Conservation (phyloP, 2,113 vertebrate species). For the Rhinogobius similis region DNA sequence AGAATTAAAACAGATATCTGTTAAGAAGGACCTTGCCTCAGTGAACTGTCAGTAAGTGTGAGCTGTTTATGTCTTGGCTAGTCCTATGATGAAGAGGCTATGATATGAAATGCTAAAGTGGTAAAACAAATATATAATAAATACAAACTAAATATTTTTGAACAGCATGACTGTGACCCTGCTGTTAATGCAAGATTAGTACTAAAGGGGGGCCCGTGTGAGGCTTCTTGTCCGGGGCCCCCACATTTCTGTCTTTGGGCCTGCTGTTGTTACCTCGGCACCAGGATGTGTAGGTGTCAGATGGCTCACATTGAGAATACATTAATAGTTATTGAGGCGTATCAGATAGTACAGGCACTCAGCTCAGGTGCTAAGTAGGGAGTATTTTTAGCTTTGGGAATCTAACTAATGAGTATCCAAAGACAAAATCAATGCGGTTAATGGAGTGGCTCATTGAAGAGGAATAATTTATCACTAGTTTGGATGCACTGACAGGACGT, state of each 20-base stretch:
- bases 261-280: background rate
- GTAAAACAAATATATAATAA: no score
- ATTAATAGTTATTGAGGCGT: slow-evolving; percentile 9
- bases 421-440: slow-evolving; percentile 14
- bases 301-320: slow-evolving; percentile 1
- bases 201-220: no score
- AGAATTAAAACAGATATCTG: no score
- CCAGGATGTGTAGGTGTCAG: background rate
- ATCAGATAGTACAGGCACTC: slow-evolving; percentile 1
- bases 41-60: no score
- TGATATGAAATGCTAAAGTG: no score
- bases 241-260: no score
- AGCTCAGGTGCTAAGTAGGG: background rate
- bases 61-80: background rate
- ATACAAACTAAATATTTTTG: no score
- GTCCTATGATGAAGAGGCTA: background rate
- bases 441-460: slow-evolving; percentile 12
- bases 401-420: slow-evolving; percentile 11
- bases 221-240: no score
- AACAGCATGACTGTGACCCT: no score
- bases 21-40: no score
- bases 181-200: no score
- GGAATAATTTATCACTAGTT: slow-evolving; percentile 13
- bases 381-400: slow-evolving; percentile 11
- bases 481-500: slow-evolving; percentile 1